Evolutionary conservation across 2,888 invertebrate genomes (phyloP), one percentile per base, ranked within the genome.

Genomic region (Heliothis peltigera): DNA sequence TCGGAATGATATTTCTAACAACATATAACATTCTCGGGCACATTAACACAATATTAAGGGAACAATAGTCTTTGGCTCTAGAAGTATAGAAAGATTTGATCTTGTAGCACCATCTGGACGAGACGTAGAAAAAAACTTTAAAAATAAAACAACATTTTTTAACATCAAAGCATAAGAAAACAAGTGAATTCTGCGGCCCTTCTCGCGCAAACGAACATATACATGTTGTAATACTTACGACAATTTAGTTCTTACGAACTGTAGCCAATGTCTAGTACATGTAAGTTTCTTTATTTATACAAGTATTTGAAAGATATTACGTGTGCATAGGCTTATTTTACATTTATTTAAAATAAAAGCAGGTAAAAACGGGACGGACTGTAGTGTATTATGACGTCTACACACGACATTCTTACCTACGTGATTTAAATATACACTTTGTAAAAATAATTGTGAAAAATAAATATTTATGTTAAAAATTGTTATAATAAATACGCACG

Each of bases 31-130:
- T 52, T 66, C 59, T 75, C 22, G 55, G 28, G 60, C 48, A 59
- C 18, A 51, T 59, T 70, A 76, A 79, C 70, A 75, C 75, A 75
- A 58, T 48, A 67, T 63, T 66, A 47, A 73, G 70, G 72, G 75
- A 79, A 81, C 71, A 79, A 87, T 75, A 89, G 89, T 94, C 94
- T 94, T 94, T 94, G 94, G 94, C 88, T 92, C 92, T 39, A 91
- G 90, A 90, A 87, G 84, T 82, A 87, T 82, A 87, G 84, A 87
- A 89, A 89, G 86, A 88, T 90, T 91, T 89, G 83, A 91, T 90
- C 89, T 91, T 83, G 77, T 93, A 94, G 94, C 94, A 94, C 94
- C 94, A 92, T 91, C 87, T 87, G 89, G 89, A 90, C 84, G 84
- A 39, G 39, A 89, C 84, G 80, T 85, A 81, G 79, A 80, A 85